phyloP scores from a whole-genome alignment of 2,888 invertebrate species.

The Dynastes tityus region DNA sequence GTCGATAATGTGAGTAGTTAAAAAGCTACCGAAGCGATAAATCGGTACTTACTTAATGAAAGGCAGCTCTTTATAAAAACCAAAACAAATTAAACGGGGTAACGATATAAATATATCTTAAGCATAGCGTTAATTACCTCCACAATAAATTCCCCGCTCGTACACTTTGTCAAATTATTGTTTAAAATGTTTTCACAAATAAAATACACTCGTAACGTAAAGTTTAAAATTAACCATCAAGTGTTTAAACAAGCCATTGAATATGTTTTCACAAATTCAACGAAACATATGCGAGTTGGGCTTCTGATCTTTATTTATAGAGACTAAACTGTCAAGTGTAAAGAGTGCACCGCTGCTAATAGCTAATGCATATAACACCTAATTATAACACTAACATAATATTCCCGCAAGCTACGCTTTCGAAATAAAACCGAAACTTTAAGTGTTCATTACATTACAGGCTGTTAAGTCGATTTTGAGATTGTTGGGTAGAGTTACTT shows the following conservation, averaged over 20 bases:
- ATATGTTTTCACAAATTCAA: constrained; percentile 63
- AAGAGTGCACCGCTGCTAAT: constrained; percentile 64
- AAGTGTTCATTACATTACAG: constrained; percentile 14
- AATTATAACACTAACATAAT: constrained; percentile 66
- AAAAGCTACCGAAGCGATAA: constrained; percentile 6
- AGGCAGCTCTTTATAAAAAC: constrained; percentile 11
- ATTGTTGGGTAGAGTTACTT: neutral
- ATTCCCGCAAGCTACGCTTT: constrained; percentile 55
- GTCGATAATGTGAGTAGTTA: constrained; percentile 14
- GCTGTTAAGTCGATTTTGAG: neutral
- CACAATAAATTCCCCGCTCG: neutral
- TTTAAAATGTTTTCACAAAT: constrained; percentile 25
- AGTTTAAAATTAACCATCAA: constrained; percentile 49
- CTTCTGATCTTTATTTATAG: constrained; percentile 65
- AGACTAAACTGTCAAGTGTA: constrained; percentile 62
- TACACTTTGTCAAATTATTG: constrained; percentile 28
- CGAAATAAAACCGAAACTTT: constrained; percentile 30
- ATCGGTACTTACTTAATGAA: constrained; percentile 24
- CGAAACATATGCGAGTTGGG: constrained; percentile 62
- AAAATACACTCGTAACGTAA: constrained; percentile 14
- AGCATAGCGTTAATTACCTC: constrained; percentile 10
- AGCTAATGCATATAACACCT: constrained; percentile 66
- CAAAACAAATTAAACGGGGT: constrained; percentile 17
- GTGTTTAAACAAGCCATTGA: constrained; percentile 48
- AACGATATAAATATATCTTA: constrained; percentile 10